These are phyloP conservation scores for Tadarida brasiliensis DNA, from an alignment of 2,797 vertebrate genomes.

Conservation along the genomic window DNA sequence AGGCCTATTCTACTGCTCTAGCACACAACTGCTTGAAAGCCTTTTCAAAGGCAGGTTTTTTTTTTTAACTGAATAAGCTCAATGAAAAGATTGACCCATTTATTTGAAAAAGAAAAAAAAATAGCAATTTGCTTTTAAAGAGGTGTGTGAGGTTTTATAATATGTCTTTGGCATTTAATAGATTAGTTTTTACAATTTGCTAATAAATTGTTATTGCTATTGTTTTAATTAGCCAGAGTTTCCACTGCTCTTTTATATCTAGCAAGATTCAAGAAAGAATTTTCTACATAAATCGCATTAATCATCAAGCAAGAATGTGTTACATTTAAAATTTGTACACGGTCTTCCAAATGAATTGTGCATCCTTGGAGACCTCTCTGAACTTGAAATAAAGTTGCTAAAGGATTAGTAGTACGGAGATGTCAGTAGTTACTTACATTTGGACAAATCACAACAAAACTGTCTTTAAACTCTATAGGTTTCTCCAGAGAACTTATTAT, in stretches of 20 bases:
- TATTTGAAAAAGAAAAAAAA: conserved; percentile 81
- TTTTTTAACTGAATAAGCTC: conserved; percentile 64
- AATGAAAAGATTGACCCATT: conserved; percentile 83
- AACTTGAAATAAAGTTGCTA: conserved; percentile 39
- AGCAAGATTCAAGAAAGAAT: conserved; percentile 77
- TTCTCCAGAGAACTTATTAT: conserved; percentile 17
- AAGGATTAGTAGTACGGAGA: background rate
- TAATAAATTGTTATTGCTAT: conserved; percentile 76
- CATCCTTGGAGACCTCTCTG: conserved; percentile 18
- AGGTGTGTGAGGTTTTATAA: conserved; percentile 83
- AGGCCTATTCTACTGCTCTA: conserved; percentile 72
- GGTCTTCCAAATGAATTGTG: conserved; percentile 22
- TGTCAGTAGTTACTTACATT: conserved; percentile 31
- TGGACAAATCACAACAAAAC: conserved; percentile 45
- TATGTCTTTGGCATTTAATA: conserved; percentile 82
- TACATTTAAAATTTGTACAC: conserved; percentile 46
- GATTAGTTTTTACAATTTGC: conserved; percentile 83
- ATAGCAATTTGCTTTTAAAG: conserved; percentile 85
- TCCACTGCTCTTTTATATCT: conserved; percentile 83
- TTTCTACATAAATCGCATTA: conserved; percentile 62
- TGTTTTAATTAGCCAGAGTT: conserved; percentile 83
- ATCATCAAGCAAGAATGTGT: conserved; percentile 50
- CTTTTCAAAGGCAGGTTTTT: conserved; percentile 84
- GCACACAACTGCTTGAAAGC: conserved; percentile 84
- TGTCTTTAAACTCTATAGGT: background rate